These are phyloP conservation scores for Meloidogyne floridensis DNA, from an alignment of 1,140 invertebrate species.

Conservation along the genomic window DNA sequence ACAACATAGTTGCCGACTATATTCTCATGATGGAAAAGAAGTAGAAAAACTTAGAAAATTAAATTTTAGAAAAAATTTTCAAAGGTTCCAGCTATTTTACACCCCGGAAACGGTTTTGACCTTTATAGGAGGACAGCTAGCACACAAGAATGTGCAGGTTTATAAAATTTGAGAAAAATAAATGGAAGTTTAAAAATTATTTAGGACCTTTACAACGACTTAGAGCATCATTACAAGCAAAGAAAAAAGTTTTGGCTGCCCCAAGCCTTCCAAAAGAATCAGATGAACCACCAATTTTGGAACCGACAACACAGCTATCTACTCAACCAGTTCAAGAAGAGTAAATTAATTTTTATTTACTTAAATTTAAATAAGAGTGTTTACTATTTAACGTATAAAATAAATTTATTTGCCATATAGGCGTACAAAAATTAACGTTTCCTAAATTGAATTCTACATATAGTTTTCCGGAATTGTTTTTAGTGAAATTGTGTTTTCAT, in stretches of 20 bases:
- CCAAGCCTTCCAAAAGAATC: slow-evolving; percentile 12
- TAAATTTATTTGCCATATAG: too few relatives aligned
- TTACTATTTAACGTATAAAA: too few relatives aligned
- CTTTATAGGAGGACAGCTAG: slow-evolving; percentile 29
- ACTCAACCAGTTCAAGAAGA: too few relatives aligned
- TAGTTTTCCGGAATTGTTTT: too few relatives aligned
- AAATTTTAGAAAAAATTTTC: neutral
- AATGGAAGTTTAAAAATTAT: neutral
- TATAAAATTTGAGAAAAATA: neutral
- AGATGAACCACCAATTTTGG: neutral
- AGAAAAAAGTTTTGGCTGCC: slow-evolving; percentile 23
- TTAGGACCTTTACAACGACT: slow-evolving; percentile 23
- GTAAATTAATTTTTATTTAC: too few relatives aligned
- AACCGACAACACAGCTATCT: neutral
- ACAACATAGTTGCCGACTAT: slow-evolving; percentile 46
- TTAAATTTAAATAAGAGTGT: too few relatives aligned
- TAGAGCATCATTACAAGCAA: slow-evolving; percentile 21
- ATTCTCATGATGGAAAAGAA: slow-evolving; percentile 44
- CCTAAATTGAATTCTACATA: too few relatives aligned
- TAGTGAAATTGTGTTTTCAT: too few relatives aligned
- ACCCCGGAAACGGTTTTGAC: slow-evolving; percentile 34
- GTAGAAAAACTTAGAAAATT: neutral
- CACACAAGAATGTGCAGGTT: slow-evolving; percentile 35
- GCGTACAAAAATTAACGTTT: too few relatives aligned
- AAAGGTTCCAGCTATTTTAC: slow-evolving; percentile 25